A percentile compares a stretch with the other conserved stretches of the same genome.
phyloP scores from a whole-genome alignment of 1,140 invertebrate genomes.

The Magallana angulata region DNA sequence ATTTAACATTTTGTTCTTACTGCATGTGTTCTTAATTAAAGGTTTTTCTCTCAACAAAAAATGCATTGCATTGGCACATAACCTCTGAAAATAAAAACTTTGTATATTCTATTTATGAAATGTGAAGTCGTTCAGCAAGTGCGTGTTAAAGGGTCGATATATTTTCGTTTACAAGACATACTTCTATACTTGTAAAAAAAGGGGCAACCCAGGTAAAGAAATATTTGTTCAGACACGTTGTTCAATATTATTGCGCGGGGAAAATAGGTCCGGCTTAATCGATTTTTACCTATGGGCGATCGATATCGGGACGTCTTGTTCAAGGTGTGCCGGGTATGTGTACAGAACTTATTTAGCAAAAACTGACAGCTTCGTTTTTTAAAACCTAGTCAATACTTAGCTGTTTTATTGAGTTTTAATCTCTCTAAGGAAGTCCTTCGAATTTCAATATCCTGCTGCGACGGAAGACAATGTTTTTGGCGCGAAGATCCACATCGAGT shows the following conservation, averaged over 20 bases:
- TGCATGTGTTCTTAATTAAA: not conserved
- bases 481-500: not conserved
- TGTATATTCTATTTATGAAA: not conserved
- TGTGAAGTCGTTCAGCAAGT: not conserved
- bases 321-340: slow-evolving; percentile 21
- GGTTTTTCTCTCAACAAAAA: not conserved
- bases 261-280: slow-evolving; percentile 6
- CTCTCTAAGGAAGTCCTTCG: not conserved
- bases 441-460: not conserved
- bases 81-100: not conserved
- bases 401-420: slow-evolving; percentile 14
- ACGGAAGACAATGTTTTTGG: not conserved
- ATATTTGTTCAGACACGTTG: slow-evolving; percentile 34
- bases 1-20: not conserved
- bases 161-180: not conserved
- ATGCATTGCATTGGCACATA: not conserved
- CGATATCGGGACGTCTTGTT: slow-evolving; percentile 16
- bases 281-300: slow-evolving; percentile 12
- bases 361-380: slow-evolving; percentile 5
- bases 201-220: slow-evolving; percentile 22
- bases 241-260: slow-evolving; percentile 16
- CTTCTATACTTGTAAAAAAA: not conserved
- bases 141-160: not conserved
- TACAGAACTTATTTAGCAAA: slow-evolving; percentile 30
- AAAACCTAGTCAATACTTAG: not conserved